A percentile compares a stretch with the other conserved stretches of the same genome.
These are phyloP conservation scores for Prionailurus viverrinus DNA, from an alignment of 2,113 vertebrate genomes.

Conservation along the genomic window DNA sequence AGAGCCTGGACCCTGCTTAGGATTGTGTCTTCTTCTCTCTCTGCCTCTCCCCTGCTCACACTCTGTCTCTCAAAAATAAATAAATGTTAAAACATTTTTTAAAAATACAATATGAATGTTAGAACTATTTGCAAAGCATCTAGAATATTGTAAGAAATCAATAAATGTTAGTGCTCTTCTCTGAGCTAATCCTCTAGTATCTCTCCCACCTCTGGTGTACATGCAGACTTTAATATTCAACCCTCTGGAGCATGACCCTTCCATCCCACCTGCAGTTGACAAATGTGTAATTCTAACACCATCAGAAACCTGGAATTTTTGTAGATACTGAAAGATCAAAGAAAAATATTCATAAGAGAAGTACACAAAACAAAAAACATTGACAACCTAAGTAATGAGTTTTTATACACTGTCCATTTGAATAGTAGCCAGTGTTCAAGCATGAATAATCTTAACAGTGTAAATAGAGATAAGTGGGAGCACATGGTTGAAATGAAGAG, in stretches of 20 bases:
- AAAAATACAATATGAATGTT: background rate
- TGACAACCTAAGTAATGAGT: background rate
- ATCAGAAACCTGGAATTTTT: background rate
- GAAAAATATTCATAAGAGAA: conserved; percentile 25
- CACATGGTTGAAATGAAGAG: background rate
- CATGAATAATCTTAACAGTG: background rate
- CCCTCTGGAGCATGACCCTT: background rate
- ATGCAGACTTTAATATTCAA: background rate
- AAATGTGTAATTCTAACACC: background rate
- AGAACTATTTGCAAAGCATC: conserved; percentile 32
- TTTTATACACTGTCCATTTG: background rate
- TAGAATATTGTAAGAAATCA: background rate
- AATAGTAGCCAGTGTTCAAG: background rate
- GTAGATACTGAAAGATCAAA: background rate
- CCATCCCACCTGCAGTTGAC: background rate
- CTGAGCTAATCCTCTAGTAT: background rate
- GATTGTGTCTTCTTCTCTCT: too few relatives aligned
- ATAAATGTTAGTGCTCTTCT: background rate
- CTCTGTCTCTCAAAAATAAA: too few relatives aligned
- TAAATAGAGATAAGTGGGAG: background rate
- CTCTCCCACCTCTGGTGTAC: background rate
- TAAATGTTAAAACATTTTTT: too few relatives aligned
- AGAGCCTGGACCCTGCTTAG: too few relatives aligned
- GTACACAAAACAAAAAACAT: background rate
- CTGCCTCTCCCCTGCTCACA: too few relatives aligned